Percentiles rank a stretch among this genome's conserved stretches.
phyloP scores from a whole-genome alignment of 2,113 vertebrate species.

The Chrysochloris asiatica region DNA sequence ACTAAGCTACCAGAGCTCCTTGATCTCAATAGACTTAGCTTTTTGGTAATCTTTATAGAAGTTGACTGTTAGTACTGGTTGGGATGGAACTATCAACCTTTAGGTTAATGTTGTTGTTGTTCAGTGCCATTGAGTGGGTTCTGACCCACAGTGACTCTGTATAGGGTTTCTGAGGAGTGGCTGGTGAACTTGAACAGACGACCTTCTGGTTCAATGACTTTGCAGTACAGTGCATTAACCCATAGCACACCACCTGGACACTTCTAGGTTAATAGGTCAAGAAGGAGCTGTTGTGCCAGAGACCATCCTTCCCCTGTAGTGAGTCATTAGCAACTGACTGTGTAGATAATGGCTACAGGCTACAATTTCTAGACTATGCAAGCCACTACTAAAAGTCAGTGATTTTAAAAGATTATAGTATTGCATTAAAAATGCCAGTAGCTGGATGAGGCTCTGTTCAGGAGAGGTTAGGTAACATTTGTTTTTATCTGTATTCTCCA shows the following conservation, averaged over 20 bases:
- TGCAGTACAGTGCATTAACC: too few relatives aligned
- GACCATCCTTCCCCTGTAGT: background rate
- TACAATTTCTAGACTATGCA: background rate
- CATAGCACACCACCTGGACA: too few relatives aligned
- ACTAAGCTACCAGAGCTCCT: too few relatives aligned
- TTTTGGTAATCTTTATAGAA: background rate
- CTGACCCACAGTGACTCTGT: too few relatives aligned
- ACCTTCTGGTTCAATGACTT: too few relatives aligned
- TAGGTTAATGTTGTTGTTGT: background rate
- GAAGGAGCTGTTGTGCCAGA: background rate
- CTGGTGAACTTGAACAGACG: too few relatives aligned
- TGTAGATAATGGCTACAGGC: background rate
- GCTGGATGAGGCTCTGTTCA: slow-evolving; percentile 21
- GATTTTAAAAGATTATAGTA: background rate
- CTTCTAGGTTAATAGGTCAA: too few relatives aligned
- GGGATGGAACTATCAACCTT: background rate
- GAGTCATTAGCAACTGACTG: background rate
- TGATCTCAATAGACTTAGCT: background rate
- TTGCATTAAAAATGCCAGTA: slow-evolving; percentile 20
- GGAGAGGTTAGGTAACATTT: slow-evolving; percentile 33
- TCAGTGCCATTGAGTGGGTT: too few relatives aligned
- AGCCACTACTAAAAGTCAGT: background rate
- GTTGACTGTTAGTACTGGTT: background rate
- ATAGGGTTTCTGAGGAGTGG: too few relatives aligned
- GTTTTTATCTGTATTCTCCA: background rate